Conservation (phyloP, 2,113 vertebrate species). For the Orycteropus afer region DNA sequence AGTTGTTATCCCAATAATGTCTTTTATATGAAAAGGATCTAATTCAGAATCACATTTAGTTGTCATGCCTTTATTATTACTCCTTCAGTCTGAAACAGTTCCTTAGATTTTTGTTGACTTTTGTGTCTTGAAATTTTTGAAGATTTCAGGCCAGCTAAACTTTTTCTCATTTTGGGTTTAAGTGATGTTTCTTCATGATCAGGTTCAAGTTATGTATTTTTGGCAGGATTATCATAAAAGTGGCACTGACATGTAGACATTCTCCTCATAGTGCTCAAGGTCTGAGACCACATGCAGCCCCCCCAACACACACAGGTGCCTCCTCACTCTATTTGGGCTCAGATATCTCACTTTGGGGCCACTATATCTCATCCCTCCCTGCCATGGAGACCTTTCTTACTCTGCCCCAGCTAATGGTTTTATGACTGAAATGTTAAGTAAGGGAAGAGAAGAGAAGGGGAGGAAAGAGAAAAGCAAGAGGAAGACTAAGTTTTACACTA, state of each 20-base stretch:
- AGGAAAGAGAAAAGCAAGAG: background rate
- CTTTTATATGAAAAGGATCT: background rate
- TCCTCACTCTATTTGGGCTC: background rate
- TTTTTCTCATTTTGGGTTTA: background rate
- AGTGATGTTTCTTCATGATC: background rate
- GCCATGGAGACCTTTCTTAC: background rate
- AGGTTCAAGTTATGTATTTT: too few species aligned
- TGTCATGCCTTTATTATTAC: background rate
- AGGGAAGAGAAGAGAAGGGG: background rate
- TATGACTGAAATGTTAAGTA: background rate
- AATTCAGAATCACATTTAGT: background rate
- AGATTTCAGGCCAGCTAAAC: background rate
- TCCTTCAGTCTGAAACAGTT: too few species aligned
- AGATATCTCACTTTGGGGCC: background rate
- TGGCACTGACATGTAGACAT: background rate
- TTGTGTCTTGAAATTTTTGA: too few species aligned
- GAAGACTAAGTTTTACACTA: background rate
- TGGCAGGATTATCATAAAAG: background rate
- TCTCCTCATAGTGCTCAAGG: background rate
- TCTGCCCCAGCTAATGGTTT: background rate
- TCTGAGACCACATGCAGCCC: background rate
- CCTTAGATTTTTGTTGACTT: too few species aligned
- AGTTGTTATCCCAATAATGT: background rate
- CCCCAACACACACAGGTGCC: too few species aligned
- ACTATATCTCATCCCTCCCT: background rate